phyloP scores from a whole-genome alignment of 2,888 invertebrate genomes.

The Alentia gelatinosa region DNA sequence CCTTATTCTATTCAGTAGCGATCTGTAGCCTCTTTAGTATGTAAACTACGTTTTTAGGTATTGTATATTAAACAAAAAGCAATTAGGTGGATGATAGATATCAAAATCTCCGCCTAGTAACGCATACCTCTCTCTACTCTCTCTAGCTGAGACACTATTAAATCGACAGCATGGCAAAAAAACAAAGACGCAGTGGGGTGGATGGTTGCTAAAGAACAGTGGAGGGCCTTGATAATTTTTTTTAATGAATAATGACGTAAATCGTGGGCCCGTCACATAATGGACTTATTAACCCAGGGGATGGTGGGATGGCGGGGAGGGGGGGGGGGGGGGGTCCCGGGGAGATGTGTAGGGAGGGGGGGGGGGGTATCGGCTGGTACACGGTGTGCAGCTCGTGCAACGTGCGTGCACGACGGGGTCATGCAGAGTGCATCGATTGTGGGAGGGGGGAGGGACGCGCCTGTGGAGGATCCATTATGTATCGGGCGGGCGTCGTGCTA shows the following conservation, averaged over 20 bases:
- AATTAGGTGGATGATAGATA: no score
- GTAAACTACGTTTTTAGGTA: no score
- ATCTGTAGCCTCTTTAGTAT: no score
- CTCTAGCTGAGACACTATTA: no score
- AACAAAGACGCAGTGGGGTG: no score
- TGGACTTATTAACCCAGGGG: not conserved
- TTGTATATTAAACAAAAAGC: no score
- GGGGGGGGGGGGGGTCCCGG: not conserved
- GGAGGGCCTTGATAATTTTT: no score
- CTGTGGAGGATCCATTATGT: not conserved
- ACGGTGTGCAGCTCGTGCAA: not conserved
- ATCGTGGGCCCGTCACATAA: not conserved
- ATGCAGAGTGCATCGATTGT: conserved; percentile 11
- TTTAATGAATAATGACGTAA: not conserved
- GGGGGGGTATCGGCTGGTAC: not conserved
- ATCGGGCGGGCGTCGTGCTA: not conserved
- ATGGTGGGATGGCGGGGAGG: not conserved
- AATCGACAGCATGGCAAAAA: no score
- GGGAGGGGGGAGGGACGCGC: not conserved
- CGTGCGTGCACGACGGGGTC: not conserved
- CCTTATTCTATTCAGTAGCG: no score
- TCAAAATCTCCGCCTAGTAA: no score
- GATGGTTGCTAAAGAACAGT: no score
- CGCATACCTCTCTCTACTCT: no score
- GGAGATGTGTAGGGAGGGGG: not conserved